Evolutionary conservation across 2,888 invertebrate species (phyloP).

Genomic region (Agriotes lineatus): DNA sequence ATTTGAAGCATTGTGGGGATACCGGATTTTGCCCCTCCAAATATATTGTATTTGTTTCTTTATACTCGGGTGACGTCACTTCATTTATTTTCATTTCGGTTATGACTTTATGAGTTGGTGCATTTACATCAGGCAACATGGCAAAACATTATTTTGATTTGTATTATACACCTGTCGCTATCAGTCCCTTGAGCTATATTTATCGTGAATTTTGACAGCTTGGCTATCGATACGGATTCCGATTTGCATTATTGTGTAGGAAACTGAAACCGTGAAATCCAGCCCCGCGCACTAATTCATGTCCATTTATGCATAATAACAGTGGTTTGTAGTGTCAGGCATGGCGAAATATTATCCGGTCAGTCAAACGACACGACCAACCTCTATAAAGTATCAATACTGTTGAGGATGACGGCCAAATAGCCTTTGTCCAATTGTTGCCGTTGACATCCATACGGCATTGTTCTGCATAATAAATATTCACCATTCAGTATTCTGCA

Average conservation of each 20-base stretch:
- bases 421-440: constrained; percentile 37
- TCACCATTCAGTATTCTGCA: background rate
- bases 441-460: constrained; percentile 28
- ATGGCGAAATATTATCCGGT: constrained; percentile 37
- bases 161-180: background rate
- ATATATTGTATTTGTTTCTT: too few relatives aligned
- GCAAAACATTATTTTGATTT: background rate
- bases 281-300: constrained; percentile 35
- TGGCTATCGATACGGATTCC: constrained; percentile 28
- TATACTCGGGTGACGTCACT: too few relatives aligned
- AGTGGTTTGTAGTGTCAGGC: constrained; percentile 36
- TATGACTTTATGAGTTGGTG: too few relatives aligned
- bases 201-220: constrained; percentile 32
- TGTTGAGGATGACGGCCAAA: constrained; percentile 31
- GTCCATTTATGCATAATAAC: constrained; percentile 42
- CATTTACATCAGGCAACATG: too few relatives aligned
- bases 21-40: too few relatives aligned
- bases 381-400: constrained; percentile 42
- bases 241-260: constrained; percentile 40
- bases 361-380: constrained; percentile 32
- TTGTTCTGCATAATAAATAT: constrained; percentile 27
- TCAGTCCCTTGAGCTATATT: constrained; percentile 17
- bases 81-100: too few relatives aligned
- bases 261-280: constrained; percentile 34
- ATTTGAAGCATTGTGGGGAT: too few relatives aligned